Conservation (phyloP, 2,113 vertebrate species). For the Alectura lathami region DNA sequence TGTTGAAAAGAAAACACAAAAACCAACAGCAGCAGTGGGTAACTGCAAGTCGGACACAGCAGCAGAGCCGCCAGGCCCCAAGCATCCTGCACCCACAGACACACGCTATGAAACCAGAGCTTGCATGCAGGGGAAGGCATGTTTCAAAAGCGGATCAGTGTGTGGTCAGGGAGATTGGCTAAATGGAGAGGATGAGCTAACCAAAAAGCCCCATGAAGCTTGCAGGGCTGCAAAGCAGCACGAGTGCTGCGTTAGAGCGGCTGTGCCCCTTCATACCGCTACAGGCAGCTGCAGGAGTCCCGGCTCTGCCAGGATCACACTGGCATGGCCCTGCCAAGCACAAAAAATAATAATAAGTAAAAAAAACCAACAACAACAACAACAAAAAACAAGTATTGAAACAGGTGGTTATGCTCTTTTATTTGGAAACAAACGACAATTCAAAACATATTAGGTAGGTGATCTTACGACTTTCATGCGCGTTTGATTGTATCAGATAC, state of each 20-base stretch:
- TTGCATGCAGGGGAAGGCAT: not conserved
- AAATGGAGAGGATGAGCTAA: too few relatives aligned
- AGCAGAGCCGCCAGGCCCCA: not conserved
- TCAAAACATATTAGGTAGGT: rapidly evolving
- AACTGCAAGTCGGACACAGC: not conserved
- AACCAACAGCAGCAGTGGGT: not conserved
- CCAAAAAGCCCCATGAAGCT: not conserved
- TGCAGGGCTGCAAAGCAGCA: not conserved
- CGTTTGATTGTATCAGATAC: not conserved
- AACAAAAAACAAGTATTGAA: not conserved
- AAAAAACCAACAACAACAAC: too few relatives aligned
- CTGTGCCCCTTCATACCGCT: not conserved
- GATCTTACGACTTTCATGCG: not conserved
- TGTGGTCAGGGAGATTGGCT: not conserved
- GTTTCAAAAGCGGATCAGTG: not conserved
- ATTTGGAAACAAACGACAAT: not conserved
- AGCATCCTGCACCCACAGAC: not conserved
- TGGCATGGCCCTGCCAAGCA: not conserved
- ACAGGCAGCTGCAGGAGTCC: rapidly evolving
- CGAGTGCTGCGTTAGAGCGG: rapidly evolving
- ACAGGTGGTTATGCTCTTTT: not conserved
- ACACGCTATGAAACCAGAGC: not conserved
- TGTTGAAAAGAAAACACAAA: not conserved
- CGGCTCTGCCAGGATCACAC: not conserved
- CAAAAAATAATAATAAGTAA: not conserved